Conservation (phyloP, 1,140 invertebrate genomes). For the Drosophila grimshawi region DNA sequence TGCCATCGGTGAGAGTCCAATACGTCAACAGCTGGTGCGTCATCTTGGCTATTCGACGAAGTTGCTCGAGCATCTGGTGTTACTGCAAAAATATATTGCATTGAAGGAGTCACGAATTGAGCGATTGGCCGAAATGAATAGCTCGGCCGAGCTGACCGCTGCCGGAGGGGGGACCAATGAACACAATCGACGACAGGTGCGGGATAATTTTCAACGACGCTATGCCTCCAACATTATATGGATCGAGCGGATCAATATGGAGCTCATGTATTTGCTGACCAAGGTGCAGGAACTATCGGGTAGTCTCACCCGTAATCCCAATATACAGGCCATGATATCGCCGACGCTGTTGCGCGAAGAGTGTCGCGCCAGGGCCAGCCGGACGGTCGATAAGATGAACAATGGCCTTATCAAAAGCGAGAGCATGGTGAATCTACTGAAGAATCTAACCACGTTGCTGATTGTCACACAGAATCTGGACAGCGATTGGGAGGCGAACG, state of each 20-base stretch:
- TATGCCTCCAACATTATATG: constrained; percentile 96
- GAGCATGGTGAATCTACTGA: constrained; percentile 91
- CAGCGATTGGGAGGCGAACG: constrained; percentile 91
- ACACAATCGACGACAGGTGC: constrained; percentile 41
- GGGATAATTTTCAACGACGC: constrained; percentile 94
- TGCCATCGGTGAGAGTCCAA: constrained; percentile 68
- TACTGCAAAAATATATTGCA: constrained; percentile 93
- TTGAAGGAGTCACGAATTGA: constrained; percentile 93
- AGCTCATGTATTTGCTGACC: constrained; percentile 93
- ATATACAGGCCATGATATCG: constrained; percentile 93
- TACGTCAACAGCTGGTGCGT: constrained; percentile 55
- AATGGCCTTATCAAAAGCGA: constrained; percentile 88
- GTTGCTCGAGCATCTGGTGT: constrained; percentile 94
- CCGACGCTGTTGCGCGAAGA: constrained; percentile 94
- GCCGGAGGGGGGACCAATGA: constrained; percentile 52
- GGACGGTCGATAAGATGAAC: constrained; percentile 91
- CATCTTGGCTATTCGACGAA: constrained; percentile 92
- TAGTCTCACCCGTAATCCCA: constrained; percentile 94
- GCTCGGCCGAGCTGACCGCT: constrained; percentile 92
- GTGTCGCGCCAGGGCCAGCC: constrained; percentile 92
- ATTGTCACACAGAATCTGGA: constrained; percentile 96
- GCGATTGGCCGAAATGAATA: constrained; percentile 94
- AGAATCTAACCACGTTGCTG: constrained; percentile 95
- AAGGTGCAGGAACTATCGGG: constrained; percentile 93
- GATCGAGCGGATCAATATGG: constrained; percentile 95